Evolutionary conservation across 2,113 vertebrate genomes (phyloP).

Genomic region (Scalopus aquaticus): DNA sequence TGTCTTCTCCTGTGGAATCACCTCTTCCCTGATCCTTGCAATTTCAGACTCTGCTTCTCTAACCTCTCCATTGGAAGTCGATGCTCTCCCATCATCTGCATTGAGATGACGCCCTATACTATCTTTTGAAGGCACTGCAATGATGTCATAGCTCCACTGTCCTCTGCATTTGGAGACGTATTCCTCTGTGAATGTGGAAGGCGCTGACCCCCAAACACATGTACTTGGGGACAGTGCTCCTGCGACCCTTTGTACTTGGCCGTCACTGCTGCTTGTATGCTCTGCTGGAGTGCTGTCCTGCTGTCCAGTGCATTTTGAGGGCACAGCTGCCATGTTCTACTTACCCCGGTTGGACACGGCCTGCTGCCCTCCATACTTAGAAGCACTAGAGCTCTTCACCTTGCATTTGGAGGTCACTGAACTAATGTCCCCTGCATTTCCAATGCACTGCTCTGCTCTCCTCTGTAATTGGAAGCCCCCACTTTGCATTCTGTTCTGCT

Average conservation of each 20-base stretch:
- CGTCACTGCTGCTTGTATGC: background rate
- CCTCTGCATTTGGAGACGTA: background rate
- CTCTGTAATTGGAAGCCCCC: background rate
- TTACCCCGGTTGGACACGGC: background rate
- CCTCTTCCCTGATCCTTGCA: background rate
- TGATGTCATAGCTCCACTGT: background rate
- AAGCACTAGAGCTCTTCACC: background rate
- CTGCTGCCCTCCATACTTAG: background rate
- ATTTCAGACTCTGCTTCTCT: background rate
- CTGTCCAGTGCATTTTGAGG: background rate
- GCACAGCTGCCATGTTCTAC: background rate
- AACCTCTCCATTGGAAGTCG: background rate
- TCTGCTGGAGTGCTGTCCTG: background rate
- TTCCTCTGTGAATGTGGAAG: accelerated
- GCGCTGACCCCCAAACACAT: no score
- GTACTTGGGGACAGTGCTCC: background rate
- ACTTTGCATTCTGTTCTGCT: background rate
- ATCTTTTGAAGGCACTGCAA: background rate
- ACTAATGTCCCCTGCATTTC: no score
- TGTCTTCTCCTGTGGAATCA: background rate
- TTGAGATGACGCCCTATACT: background rate
- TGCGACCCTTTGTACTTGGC: accelerated
- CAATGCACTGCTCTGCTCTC: no score
- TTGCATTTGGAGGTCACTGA: no score
- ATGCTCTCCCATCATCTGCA: background rate